phyloP scores from a whole-genome alignment of 2,888 invertebrate genomes.

The Dendrolimus houi region DNA sequence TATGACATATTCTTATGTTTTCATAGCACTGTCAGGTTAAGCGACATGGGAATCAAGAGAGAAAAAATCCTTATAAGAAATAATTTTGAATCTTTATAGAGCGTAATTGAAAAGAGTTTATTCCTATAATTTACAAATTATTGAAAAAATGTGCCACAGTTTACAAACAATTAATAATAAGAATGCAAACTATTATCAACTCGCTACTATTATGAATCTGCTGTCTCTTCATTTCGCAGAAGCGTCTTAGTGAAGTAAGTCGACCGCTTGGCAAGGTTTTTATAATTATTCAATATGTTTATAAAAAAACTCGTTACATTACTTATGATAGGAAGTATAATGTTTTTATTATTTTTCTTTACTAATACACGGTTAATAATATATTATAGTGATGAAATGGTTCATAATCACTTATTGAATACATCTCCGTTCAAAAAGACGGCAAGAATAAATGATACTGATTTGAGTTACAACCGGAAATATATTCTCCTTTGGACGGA shows the following conservation, averaged over 20 bases:
- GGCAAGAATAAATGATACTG: not conserved
- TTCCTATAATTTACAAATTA: too few relatives aligned
- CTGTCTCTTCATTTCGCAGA: not conserved
- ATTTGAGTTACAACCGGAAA: slow-evolving; percentile 15
- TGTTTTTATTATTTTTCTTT: not conserved
- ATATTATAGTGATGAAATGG: not conserved
- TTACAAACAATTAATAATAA: not conserved
- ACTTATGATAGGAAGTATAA: not conserved
- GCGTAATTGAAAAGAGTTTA: too few relatives aligned
- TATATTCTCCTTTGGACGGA: slow-evolving; percentile 52
- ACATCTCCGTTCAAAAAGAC: not conserved
- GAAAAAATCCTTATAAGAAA: too few relatives aligned
- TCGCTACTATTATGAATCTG: not conserved
- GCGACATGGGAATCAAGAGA: too few relatives aligned
- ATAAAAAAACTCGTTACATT: too few relatives aligned
- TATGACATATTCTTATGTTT: too few relatives aligned
- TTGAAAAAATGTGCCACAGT: not conserved
- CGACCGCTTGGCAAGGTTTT: too few relatives aligned
- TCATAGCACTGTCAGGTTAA: too few relatives aligned
- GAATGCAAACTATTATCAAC: not conserved
- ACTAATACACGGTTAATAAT: not conserved
- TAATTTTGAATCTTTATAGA: too few relatives aligned
- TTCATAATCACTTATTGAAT: not conserved
- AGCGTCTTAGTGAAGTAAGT: not conserved
- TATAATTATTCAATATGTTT: too few relatives aligned